These are phyloP conservation scores for Callithrix jacchus DNA, from an alignment of 2,113 vertebrate species.

Conservation along the genomic window DNA sequence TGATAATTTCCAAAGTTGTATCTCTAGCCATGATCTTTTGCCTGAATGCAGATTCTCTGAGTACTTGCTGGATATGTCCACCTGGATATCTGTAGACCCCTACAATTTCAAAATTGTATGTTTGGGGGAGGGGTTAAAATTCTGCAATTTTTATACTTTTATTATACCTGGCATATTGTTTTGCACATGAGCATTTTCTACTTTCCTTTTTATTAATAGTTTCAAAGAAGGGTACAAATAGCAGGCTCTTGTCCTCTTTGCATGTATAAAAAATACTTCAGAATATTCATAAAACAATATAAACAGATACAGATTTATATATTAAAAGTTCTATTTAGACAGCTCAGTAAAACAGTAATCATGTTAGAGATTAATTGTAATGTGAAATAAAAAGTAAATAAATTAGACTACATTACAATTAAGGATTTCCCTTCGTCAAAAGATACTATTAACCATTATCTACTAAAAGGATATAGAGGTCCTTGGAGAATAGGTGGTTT, in stretches of 20 bases:
- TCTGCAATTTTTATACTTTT: background rate
- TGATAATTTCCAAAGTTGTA: background rate
- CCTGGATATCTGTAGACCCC: background rate
- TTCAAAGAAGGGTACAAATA: background rate
- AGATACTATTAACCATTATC: background rate
- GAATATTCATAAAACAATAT: slow-evolving; percentile 7
- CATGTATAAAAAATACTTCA: background rate
- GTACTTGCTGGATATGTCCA: background rate
- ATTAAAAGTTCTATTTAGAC: background rate
- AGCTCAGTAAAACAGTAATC: background rate
- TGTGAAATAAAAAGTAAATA: slow-evolving; percentile 23
- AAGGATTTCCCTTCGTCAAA: background rate
- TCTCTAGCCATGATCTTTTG: background rate
- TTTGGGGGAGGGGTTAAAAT: background rate
- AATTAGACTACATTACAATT: background rate
- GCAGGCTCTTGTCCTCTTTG: background rate
- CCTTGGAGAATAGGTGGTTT: background rate
- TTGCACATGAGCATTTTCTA: background rate
- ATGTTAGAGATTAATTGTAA: background rate
- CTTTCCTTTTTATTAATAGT: background rate
- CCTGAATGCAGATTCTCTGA: background rate
- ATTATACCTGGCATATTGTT: background rate
- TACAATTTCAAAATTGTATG: background rate
- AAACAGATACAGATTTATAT: background rate
- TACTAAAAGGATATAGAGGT: background rate